Evolutionary conservation across 2,797 vertebrate species (phyloP).

Genomic region (Anas bernieri): DNA sequence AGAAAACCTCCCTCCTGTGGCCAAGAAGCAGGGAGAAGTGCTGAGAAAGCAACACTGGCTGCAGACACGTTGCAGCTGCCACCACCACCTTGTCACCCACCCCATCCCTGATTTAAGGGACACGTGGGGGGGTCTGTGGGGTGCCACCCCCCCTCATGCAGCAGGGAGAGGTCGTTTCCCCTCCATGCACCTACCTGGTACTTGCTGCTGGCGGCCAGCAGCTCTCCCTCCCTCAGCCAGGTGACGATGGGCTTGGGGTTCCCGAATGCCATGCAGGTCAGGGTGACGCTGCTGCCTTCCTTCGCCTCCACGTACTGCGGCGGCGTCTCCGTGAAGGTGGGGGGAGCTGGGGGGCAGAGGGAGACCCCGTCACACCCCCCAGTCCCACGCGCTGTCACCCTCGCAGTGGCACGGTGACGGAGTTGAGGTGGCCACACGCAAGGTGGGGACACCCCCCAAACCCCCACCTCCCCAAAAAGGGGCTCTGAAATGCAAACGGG

Average conservation of each 20-base stretch:
- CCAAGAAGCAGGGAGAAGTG: not conserved
- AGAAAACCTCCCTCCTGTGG: not conserved
- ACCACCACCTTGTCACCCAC: accelerated
- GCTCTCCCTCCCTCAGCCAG: conserved; percentile 94
- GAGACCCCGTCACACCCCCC: not conserved
- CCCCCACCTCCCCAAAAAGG: not conserved
- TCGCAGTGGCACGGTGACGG: accelerated
- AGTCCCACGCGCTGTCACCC: accelerated
- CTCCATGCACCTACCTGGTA: conserved; percentile 85
- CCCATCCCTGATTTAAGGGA: accelerated
- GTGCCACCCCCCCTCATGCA: not conserved
- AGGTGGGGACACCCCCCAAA: not conserved
- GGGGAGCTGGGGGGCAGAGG: conserved; percentile 86
- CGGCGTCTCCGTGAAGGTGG: conserved; percentile 94
- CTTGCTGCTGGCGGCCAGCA: conserved; percentile 88
- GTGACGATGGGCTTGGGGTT: conserved; percentile 97
- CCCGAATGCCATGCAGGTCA: conserved; percentile 96
- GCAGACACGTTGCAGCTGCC: not conserved
- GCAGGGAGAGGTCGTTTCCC: not conserved
- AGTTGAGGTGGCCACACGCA: too few species aligned
- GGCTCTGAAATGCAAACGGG: not conserved
- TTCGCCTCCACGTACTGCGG: conserved; percentile 97
- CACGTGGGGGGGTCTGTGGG: accelerated
- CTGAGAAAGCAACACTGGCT: not conserved
- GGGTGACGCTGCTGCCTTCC: conserved; percentile 91